Conservation (phyloP, 2,888 invertebrate genomes). For the Drosophila atroscutellata region DNA sequence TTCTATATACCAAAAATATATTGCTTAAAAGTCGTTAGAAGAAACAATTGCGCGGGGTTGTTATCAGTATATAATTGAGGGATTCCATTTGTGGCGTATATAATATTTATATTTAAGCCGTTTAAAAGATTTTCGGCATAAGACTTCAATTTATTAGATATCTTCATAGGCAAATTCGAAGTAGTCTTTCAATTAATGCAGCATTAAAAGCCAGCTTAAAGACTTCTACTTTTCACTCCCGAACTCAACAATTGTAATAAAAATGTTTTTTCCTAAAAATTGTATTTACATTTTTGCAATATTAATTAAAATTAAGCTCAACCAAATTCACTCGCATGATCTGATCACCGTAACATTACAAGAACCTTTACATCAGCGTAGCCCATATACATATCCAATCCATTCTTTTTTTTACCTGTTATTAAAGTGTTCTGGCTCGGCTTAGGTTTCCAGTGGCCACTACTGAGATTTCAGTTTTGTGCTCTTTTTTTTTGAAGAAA, state of each 20-base stretch:
- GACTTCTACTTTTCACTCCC: background rate
- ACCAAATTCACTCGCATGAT: constrained; percentile 1
- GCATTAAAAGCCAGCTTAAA: background rate
- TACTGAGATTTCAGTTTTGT: constrained; percentile 33
- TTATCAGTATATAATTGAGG: constrained; percentile 21
- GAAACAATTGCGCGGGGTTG: constrained; percentile 19
- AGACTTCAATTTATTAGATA: background rate
- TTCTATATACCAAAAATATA: constrained; percentile 14
- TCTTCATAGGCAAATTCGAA: background rate
- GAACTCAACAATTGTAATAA: background rate
- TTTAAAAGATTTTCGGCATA: constrained; percentile 18
- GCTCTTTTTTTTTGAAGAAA: constrained; percentile 18
- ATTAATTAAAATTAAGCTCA: background rate
- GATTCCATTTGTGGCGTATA: background rate
- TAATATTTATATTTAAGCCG: constrained; percentile 28
- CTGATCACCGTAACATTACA: constrained; percentile 15
- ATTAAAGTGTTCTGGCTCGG: constrained; percentile 4
- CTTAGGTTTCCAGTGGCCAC: constrained; percentile 40
- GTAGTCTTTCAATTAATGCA: background rate
- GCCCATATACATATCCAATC: constrained; percentile 8
- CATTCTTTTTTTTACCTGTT: constrained; percentile 22
- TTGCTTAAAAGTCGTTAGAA: constrained; percentile 21
- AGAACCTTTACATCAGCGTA: constrained; percentile 19
- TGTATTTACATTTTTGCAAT: background rate
- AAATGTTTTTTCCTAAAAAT: background rate